Base-by-base conservation (phyloP, 2,113 vertebrate species). In the Leptosomus discolor region DNA sequence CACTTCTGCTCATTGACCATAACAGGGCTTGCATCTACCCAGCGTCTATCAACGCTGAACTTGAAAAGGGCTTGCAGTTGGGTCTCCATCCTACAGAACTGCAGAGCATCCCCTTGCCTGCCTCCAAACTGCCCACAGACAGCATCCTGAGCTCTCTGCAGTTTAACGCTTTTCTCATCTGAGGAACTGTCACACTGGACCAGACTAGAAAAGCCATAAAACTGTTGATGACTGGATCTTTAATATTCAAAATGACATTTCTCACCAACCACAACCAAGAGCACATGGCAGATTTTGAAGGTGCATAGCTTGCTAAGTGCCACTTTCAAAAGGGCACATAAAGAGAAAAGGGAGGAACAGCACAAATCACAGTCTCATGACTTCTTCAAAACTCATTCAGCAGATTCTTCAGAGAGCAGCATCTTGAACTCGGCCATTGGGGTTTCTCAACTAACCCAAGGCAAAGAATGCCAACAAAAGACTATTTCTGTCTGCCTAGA, bases 231-330 rank as follows among this genome's bases (percentile, higher is more conserved):
- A 34, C 90, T 86, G 39, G 21, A 80, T 94, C 60, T 94, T 36
- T 29, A 54, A 75, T 87, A 95, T 48, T 92, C 58, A 34, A 73
- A 96, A 88, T 78, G 56, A 86, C 36, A 73, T 74, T 92, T 94
- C 92, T 94, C n/a, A 85, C 41, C 75, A 96, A 90, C 54, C 51
- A 63, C 41, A 84, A 88, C 50, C 53, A 86, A 91, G 92, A 95
- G 80, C 11, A 90, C 19, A 16, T 6, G 70, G 85, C 46, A 92
- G 57, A 54, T 77, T 94, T 88, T 93, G 94, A 95, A 90, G 43
- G 64, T 69, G 74, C 17, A 7, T 6, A 54, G 69, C 56, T 79
- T 85, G 46, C 60, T 61, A 91, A 63, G 9, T 64, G 63, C 81
- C 64, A 91, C 24, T 43, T 91, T 85, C 69, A 87, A 58, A 92